phyloP scores from a whole-genome alignment of 2,888 invertebrate genomes.

The Liopterus haemorrhoidalis region DNA sequence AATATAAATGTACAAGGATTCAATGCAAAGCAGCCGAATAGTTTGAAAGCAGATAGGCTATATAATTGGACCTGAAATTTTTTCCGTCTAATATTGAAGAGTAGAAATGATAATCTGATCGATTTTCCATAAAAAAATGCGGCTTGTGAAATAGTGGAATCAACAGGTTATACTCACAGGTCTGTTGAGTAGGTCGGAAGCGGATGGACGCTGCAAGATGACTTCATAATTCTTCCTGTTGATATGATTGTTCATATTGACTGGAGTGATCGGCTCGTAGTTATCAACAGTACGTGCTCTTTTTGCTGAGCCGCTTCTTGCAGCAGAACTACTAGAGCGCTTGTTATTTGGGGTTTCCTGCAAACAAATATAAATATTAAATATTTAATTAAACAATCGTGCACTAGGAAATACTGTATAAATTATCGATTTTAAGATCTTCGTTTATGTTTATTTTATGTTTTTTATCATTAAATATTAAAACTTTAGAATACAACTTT shows the following conservation, averaged over 20 bases:
- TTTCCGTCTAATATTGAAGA: too few species aligned
- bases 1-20: too few species aligned
- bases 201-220: conserved; percentile 62
- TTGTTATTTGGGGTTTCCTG: conserved; percentile 44
- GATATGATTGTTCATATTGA: conserved; percentile 52
- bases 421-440: too few species aligned
- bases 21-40: too few species aligned
- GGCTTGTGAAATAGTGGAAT: too few species aligned
- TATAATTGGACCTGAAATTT: too few species aligned
- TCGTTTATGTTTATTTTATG: too few species aligned
- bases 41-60: too few species aligned
- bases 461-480: too few species aligned
- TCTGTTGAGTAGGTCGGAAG: conserved; percentile 58
- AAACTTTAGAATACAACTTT: too few species aligned
- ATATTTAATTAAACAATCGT: conserved; percentile 8
- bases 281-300: conserved; percentile 39
- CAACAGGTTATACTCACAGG: conserved; percentile 54
- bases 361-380: conserved; percentile 23
- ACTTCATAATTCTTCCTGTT: conserved; percentile 36
- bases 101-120: too few species aligned
- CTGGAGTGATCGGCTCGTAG: conserved; percentile 48
- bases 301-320: conserved; percentile 19
- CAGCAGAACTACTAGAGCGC: conserved; percentile 14
- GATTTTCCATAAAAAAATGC: too few species aligned
- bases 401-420: neutral